Evolutionary conservation across 2,888 invertebrate genomes (phyloP).

Genomic region (Apodemia mormo): DNA sequence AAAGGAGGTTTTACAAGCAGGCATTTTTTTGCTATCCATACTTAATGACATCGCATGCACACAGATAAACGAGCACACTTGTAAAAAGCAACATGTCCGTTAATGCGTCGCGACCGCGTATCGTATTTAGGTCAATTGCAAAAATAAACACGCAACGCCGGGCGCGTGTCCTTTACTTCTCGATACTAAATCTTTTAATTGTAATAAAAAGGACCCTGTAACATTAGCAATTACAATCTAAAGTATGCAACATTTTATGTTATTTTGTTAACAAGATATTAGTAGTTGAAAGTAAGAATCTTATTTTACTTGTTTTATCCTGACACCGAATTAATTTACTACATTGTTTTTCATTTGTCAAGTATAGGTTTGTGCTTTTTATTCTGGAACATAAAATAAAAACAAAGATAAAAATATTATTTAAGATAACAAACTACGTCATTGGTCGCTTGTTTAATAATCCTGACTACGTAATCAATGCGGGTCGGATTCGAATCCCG

Average conservation of each 20-base stretch:
- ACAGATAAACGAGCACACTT: constrained; percentile 40
- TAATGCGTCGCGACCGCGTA: constrained; percentile 63
- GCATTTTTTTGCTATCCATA: constrained; percentile 42
- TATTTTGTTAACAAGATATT: no score
- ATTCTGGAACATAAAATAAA: no score
- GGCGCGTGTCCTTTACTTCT: constrained; percentile 44
- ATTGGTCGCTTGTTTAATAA: no score
- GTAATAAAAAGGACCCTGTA: background rate
- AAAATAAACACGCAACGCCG: constrained; percentile 61
- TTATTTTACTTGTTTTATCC: no score
- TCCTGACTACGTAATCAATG: no score
- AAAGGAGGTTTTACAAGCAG: constrained; percentile 25
- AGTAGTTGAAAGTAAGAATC: no score
- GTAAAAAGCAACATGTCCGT: constrained; percentile 48
- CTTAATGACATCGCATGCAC: constrained; percentile 50
- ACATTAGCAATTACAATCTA: background rate
- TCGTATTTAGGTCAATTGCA: constrained; percentile 75
- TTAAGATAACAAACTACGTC: no score
- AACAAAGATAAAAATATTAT: no score
- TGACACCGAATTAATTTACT: no score
- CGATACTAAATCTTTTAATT: constrained; percentile 27
- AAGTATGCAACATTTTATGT: background rate
- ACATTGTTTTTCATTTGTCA: no score
- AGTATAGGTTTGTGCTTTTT: no score
- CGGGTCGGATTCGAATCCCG: no score